A percentile compares a stretch with the other conserved stretches of the same genome.
These are phyloP conservation scores for Eupelmus urozonus DNA, from an alignment of 2,888 invertebrate genomes.

Conservation along the genomic window DNA sequence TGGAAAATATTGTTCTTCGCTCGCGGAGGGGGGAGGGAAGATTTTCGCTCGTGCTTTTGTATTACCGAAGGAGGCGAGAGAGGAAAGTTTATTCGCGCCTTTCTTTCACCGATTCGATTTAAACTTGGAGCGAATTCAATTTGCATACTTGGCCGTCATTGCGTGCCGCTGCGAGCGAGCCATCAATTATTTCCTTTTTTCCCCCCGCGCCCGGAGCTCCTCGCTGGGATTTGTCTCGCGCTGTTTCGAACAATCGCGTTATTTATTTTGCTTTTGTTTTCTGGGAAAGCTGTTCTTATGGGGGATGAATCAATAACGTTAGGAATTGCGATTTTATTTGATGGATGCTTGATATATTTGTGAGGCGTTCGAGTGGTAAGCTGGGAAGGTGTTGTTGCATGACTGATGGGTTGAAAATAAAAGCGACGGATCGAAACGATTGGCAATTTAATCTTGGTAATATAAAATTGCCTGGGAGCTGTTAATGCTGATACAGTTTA, in stretches of 20 bases:
- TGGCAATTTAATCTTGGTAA: slow-evolving; percentile 20
- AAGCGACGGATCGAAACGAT: slow-evolving; percentile 36
- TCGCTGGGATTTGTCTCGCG: background rate
- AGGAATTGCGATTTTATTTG: background rate
- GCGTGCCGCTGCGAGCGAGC: background rate
- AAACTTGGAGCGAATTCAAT: slow-evolving; percentile 47
- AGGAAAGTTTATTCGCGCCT: slow-evolving; percentile 40
- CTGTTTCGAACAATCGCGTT: background rate
- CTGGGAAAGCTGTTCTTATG: background rate
- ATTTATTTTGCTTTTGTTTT: background rate
- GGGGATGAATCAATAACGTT: slow-evolving; percentile 21
- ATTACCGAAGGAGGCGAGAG: slow-evolving; percentile 11
- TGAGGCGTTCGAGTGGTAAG: background rate
- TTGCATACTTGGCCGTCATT: slow-evolving; percentile 45
- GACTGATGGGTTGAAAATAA: slow-evolving; percentile 30
- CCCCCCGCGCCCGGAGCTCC: too few species aligned
- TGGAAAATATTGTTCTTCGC: slow-evolving; percentile 38
- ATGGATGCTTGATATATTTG: background rate
- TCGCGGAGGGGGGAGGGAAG: background rate
- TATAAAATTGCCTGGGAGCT: background rate
- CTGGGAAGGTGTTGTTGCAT: slow-evolving; percentile 30
- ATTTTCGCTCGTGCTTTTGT: slow-evolving; percentile 26
- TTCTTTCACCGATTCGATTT: slow-evolving; percentile 44
- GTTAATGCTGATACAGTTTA: too few species aligned
- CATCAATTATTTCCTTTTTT: slow-evolving; percentile 34